Evolutionary conservation across 2,113 vertebrate species (phyloP).

Genomic region (Pagrus major): DNA sequence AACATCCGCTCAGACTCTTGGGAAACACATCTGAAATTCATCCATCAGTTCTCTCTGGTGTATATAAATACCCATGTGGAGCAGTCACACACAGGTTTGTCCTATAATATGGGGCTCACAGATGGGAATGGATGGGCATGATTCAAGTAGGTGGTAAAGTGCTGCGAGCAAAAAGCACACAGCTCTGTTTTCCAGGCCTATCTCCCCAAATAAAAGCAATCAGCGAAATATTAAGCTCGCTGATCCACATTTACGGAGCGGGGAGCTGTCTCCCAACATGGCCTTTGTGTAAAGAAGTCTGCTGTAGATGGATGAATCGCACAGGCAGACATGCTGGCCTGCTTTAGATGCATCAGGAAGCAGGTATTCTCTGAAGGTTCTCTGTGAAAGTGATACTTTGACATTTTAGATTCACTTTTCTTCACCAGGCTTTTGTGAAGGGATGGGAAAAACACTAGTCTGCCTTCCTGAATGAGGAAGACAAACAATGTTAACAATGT

Average conservation of each 20-base stretch:
- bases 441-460: constrained; percentile 31
- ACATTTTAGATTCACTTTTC: constrained; percentile 42
- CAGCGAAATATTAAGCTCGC: constrained; percentile 64
- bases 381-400: constrained; percentile 30
- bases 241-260: constrained; percentile 63
- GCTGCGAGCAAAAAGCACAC: constrained; percentile 21
- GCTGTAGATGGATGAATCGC: constrained; percentile 27
- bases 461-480: constrained; percentile 12
- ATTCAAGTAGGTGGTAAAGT: constrained; percentile 65
- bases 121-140: constrained; percentile 65
- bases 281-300: constrained; percentile 23
- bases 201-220: constrained; percentile 71
- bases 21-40: constrained; percentile 79
- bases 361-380: constrained; percentile 34
- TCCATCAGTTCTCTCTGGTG: constrained; percentile 77
- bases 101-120: constrained; percentile 64
- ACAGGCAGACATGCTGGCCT: constrained; percentile 24
- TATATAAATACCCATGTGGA: constrained; percentile 77
- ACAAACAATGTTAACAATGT: constrained; percentile 35
- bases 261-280: constrained; percentile 24
- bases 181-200: constrained; percentile 53
- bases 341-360: constrained; percentile 36
- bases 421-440: not conserved
- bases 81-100: constrained; percentile 60
- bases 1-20: constrained; percentile 63